Evolutionary conservation across 2,888 invertebrate genomes (phyloP).

Genomic region (Uloborus plumipes): DNA sequence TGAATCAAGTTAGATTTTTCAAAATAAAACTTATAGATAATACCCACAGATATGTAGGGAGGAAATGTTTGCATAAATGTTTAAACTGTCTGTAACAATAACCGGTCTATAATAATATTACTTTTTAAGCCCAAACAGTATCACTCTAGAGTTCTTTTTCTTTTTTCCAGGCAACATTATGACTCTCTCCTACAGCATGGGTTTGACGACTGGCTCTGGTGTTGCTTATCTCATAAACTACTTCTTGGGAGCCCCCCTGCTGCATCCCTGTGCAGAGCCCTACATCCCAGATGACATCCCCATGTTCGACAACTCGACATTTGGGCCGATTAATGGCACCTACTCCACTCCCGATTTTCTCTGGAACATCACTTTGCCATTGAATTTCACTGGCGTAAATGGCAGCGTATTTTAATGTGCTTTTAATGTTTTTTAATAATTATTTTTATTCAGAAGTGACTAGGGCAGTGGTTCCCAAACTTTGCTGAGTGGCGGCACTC

Average conservation of each 20-base stretch:
- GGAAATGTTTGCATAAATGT: no score
- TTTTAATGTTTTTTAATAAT: no score
- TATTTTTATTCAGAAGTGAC: no score
- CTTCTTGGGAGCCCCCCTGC: constrained; percentile 52
- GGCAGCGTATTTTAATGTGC: no score
- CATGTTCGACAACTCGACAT: constrained; percentile 25
- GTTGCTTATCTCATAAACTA: constrained; percentile 81
- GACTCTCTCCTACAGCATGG: constrained; percentile 91
- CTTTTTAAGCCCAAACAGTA: no score
- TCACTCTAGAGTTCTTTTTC: neutral
- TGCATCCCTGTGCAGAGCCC: constrained; percentile 39
- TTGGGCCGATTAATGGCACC: constrained; percentile 20
- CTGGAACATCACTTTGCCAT: constrained; percentile 44
- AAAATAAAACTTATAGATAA: no score
- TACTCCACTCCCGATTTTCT: neutral
- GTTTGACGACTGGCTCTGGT: constrained; percentile 85
- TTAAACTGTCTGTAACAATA: no score
- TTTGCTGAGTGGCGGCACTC: no score
- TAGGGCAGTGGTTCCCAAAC: no score
- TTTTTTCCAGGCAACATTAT: constrained; percentile 84
- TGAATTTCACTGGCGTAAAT: neutral
- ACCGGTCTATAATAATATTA: no score
- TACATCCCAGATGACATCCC: neutral
- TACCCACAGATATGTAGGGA: no score
- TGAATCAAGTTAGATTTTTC: no score